These are phyloP conservation scores for Trogon surrucura DNA, from an alignment of 2,113 vertebrate genomes.

Conservation along the genomic window DNA sequence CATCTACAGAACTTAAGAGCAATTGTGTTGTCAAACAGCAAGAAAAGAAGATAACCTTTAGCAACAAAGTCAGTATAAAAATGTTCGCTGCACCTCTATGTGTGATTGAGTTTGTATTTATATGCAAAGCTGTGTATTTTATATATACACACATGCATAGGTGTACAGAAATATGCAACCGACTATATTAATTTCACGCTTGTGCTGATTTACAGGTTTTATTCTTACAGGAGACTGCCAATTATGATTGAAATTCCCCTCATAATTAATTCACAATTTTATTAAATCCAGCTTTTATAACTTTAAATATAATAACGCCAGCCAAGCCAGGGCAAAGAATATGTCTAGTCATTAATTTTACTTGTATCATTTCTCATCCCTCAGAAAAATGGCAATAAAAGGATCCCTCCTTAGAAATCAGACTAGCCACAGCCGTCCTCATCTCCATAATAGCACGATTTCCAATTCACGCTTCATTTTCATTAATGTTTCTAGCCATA, in stretches of 20 bases:
- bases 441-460: constrained; percentile 86
- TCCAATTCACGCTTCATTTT: constrained; percentile 88
- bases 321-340: constrained; percentile 59
- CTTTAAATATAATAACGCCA: constrained; percentile 70
- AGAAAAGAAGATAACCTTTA: not conserved
- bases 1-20: not conserved
- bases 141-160: not conserved
- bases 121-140: not conserved
- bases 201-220: constrained; percentile 49
- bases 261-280: constrained; percentile 82
- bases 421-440: constrained; percentile 69
- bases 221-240: constrained; percentile 60
- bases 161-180: not conserved
- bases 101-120: too few relatives aligned
- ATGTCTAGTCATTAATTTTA: constrained; percentile 74
- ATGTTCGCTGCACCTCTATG: fast-evolving
- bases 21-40: constrained; percentile 10
- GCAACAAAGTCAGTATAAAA: not conserved
- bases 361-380: constrained; percentile 70
- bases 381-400: constrained; percentile 78
- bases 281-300: constrained; percentile 80
- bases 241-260: constrained; percentile 75
- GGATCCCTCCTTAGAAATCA: constrained; percentile 81
- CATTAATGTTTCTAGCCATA: constrained; percentile 89
- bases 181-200: not conserved